phyloP scores from a whole-genome alignment of 2,797 vertebrate species.

The Pangasius mekongensis region DNA sequence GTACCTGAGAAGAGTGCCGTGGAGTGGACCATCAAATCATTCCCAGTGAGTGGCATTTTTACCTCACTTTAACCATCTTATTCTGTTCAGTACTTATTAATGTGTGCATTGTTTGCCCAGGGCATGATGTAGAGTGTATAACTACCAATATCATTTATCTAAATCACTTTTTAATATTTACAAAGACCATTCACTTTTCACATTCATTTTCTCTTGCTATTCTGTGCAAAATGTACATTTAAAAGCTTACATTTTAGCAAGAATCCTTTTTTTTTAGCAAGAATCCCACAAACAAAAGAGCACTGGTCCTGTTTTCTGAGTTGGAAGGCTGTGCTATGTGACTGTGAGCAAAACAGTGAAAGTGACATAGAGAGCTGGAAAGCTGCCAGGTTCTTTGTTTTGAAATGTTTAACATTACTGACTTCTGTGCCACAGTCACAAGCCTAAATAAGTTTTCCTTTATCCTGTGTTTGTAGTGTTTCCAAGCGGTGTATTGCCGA shows the following conservation, averaged over 20 bases:
- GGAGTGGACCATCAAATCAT: slow-evolving; percentile 84
- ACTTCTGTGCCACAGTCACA: not conserved
- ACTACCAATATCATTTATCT: not conserved
- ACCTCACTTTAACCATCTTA: not conserved
- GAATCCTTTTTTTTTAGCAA: not conserved
- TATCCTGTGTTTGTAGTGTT: not conserved
- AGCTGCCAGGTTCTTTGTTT: not conserved
- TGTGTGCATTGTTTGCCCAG: not conserved
- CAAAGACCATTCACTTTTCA: not conserved
- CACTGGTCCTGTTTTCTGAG: not conserved
- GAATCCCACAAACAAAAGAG: not conserved
- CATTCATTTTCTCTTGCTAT: not conserved
- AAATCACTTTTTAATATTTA: not conserved
- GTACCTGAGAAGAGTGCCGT: slow-evolving; percentile 80
- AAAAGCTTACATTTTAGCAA: not conserved
- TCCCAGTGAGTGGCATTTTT: slow-evolving; percentile 73
- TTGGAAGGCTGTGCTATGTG: not conserved
- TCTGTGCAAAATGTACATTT: not conserved
- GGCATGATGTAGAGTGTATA: not conserved
- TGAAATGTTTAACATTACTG: not conserved
- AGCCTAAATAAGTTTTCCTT: not conserved
- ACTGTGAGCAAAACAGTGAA: not conserved
- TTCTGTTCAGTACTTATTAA: not conserved
- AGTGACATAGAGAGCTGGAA: not conserved
- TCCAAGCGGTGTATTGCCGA: not conserved